Conservation (phyloP, 92 coral and sea anemone species). For the Pocillopora meandrina region DNA sequence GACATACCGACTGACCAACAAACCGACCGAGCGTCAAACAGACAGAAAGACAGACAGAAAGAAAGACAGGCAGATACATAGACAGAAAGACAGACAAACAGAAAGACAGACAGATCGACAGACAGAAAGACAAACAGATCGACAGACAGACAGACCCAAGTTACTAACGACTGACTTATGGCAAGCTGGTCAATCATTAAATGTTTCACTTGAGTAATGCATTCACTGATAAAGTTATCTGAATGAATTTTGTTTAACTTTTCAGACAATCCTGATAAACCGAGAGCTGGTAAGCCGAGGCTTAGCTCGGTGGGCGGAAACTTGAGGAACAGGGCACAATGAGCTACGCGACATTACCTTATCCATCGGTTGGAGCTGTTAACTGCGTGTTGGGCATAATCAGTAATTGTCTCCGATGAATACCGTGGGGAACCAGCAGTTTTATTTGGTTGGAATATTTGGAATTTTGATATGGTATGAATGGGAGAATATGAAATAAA, state of each 20-base stretch:
- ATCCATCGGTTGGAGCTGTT: not conserved
- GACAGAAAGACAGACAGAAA: too few species aligned
- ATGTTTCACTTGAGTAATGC: not conserved
- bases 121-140: not conserved
- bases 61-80: too few species aligned
- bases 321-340: constrained; percentile 32
- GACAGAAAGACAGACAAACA: not conserved
- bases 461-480: constrained; percentile 3
- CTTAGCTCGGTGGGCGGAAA: constrained; percentile 92
- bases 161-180: not conserved
- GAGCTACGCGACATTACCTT: not conserved
- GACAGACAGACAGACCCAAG: not conserved
- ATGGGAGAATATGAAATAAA: not conserved
- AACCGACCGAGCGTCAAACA: too few species aligned
- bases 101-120: not conserved
- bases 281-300: constrained; percentile 90
- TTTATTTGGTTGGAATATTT: not conserved
- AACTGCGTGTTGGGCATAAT: not conserved
- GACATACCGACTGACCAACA: too few species aligned
- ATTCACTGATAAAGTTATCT: not conserved
- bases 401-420: constrained; percentile 5
- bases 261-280: constrained; percentile 86
- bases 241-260: not conserved
- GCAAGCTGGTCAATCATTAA: not conserved
- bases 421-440: not conserved